Evolutionary conservation across 2,797 vertebrate species (phyloP), one percentile per base, ranked within the genome.

Genomic region (Babyrousa celebensis): DNA sequence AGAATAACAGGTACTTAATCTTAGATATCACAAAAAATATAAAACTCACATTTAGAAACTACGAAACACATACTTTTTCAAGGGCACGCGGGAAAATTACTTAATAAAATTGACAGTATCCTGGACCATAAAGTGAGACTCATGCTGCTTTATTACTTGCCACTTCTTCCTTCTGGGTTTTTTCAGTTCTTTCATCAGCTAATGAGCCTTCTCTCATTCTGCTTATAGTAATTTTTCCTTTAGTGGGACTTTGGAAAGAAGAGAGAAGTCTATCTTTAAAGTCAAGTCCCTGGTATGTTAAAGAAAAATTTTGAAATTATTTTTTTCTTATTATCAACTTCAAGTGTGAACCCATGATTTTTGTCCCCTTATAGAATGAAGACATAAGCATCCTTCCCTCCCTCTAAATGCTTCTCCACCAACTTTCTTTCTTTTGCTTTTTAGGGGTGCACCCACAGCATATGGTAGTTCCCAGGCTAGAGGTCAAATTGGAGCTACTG

Each of bases 31-130:
- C 27, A 60, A 79, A 86, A 79, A 82, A 82, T 63, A 68, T 58
- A 82, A 95, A 72, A 54, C 36, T 86, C 63, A 27, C 40, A 20
- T n/a, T 94, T 78, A 84, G 16, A 93, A 94, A 86, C 17, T 95
- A 3, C 5, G 85, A 80, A 95, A 52, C 62, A 21, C 6, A 65
- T 29, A 84, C 10, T 32, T 85, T 96, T 87, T 14, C 79, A 91
- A 95, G 48, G 54, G 48, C 63, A 93, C 60, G 63, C 16, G 36
- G 23, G 23, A 62, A 70, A 80, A 75, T n/a, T 43, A 40, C 40
- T 79, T 80, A 17, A 18, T 52, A 25, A 95, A 77, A 36, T 4
- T 23, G 11, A 29, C 21, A 78, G 6, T 56, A 72, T 25, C 40
- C 17, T 56, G 17, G 62, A 36, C 7, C 20, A 52, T 36, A 79